Conservation (phyloP, 2,888 invertebrate species). For the Megaustenia siamemsis region DNA sequence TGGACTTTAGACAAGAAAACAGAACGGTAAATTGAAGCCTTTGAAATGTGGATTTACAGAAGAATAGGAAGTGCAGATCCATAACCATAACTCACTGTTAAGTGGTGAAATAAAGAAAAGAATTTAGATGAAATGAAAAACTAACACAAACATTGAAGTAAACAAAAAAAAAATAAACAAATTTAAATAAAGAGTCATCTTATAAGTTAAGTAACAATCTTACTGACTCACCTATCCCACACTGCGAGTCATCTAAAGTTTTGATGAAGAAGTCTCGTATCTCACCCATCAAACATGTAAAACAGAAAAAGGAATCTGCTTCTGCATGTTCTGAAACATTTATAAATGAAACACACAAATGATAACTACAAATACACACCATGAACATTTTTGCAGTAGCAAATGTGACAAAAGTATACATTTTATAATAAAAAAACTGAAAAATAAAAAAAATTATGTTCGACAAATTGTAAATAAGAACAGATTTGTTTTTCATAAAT, state of each 20-base stretch:
- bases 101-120: too few relatives aligned
- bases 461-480: too few relatives aligned
- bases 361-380: background rate
- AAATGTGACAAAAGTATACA: background rate
- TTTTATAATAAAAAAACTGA: constrained; percentile 14
- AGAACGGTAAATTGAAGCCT: too few relatives aligned
- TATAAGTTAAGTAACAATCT: background rate
- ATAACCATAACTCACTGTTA: too few relatives aligned
- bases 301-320: constrained; percentile 98
- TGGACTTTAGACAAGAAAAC: too few relatives aligned
- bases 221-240: constrained; percentile 83
- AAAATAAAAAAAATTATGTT: too few relatives aligned
- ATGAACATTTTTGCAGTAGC: background rate
- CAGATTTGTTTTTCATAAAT: too few relatives aligned
- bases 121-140: too few relatives aligned
- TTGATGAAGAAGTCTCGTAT: constrained; percentile 97
- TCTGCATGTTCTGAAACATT: constrained; percentile 89
- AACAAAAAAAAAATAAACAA: background rate
- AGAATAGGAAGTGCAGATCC: too few relatives aligned
- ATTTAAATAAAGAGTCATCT: background rate
- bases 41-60: too few relatives aligned
- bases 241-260: constrained; percentile 90
- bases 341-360: constrained; percentile 54
- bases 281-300: constrained; percentile 98
- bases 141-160: too few relatives aligned